phyloP scores from a whole-genome alignment of 2,888 invertebrate genomes.

The Drosophila falleni region DNA sequence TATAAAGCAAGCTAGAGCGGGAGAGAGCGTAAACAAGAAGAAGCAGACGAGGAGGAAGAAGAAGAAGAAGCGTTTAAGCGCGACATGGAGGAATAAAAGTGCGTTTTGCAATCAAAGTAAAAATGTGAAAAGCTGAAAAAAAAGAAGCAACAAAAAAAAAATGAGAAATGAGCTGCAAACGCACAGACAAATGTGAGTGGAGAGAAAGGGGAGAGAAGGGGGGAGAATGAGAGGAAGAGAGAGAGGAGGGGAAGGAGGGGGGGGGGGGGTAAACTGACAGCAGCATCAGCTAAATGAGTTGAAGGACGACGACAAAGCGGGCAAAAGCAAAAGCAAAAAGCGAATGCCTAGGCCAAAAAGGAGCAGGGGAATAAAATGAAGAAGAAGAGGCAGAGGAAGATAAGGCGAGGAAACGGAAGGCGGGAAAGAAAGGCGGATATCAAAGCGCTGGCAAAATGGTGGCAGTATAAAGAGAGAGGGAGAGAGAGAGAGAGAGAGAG shows the following conservation, averaged over 20 bases:
- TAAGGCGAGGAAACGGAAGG: background rate
- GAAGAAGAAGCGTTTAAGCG: slow-evolving; percentile 60
- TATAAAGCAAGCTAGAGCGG: background rate
- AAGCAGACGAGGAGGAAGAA: background rate
- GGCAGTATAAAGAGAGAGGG: slow-evolving; percentile 27
- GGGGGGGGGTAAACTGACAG: slow-evolving; percentile 40
- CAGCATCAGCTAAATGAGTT: slow-evolving; percentile 74
- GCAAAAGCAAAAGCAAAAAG: slow-evolving; percentile 10
- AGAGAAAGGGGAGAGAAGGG: background rate
- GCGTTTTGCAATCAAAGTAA: slow-evolving; percentile 78
- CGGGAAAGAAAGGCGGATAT: slow-evolving; percentile 53
- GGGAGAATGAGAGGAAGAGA: background rate
- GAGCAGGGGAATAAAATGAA: background rate
- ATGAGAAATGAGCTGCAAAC: slow-evolving; percentile 32
- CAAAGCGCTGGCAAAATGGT: slow-evolving; percentile 77
- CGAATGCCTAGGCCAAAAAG: background rate
- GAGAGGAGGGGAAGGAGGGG: slow-evolving; percentile 2
- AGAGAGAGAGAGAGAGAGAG: background rate
- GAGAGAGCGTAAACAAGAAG: background rate
- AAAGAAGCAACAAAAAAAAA: slow-evolving; percentile 20
- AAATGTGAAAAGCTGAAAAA: slow-evolving; percentile 53
- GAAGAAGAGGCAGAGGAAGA: background rate
- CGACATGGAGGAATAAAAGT: slow-evolving; percentile 71
- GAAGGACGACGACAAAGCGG: slow-evolving; percentile 64
- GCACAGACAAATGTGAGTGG: slow-evolving; percentile 17